These are phyloP conservation scores for Ormyrus nitidulus DNA, from an alignment of 2,888 invertebrate species.

Conservation along the genomic window DNA sequence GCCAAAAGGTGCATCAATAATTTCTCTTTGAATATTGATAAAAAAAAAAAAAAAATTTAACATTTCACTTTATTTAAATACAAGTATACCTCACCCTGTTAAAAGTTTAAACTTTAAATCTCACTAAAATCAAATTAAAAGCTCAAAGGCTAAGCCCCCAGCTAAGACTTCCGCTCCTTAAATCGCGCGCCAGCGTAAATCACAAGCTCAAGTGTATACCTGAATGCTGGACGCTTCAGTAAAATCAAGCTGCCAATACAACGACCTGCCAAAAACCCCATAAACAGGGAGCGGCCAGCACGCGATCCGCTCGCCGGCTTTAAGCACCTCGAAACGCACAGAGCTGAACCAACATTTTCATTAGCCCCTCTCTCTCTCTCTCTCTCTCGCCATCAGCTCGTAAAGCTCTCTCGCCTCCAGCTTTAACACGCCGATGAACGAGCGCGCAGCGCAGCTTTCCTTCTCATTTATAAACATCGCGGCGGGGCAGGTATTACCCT, in stretches of 20 bases:
- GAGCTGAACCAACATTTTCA: constrained; percentile 34
- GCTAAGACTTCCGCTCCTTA: too few relatives aligned
- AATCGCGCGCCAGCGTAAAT: not conserved
- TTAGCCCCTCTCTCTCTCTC: not conserved
- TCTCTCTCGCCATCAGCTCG: not conserved
- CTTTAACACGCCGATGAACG: not conserved
- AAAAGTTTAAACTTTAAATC: too few relatives aligned
- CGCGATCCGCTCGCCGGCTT: too few relatives aligned
- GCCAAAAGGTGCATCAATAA: too few relatives aligned
- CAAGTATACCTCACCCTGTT: too few relatives aligned
- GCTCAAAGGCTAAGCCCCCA: too few relatives aligned
- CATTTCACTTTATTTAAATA: too few relatives aligned
- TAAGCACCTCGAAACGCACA: not conserved
- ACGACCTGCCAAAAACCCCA: not conserved
- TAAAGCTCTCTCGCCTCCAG: not conserved
- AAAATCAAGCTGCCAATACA: not conserved
- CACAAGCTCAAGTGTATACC: not conserved
- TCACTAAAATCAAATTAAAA: too few relatives aligned
- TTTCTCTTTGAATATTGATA: too few relatives aligned
- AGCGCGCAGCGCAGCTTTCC: not conserved
- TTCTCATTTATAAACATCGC: not conserved
- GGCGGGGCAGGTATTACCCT: constrained; percentile 4
- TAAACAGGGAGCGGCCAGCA: not conserved
- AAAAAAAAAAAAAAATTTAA: too few relatives aligned
- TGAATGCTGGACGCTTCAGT: too few relatives aligned